Conservation (phyloP, 2,888 invertebrate species). For the Morpho achilles region DNA sequence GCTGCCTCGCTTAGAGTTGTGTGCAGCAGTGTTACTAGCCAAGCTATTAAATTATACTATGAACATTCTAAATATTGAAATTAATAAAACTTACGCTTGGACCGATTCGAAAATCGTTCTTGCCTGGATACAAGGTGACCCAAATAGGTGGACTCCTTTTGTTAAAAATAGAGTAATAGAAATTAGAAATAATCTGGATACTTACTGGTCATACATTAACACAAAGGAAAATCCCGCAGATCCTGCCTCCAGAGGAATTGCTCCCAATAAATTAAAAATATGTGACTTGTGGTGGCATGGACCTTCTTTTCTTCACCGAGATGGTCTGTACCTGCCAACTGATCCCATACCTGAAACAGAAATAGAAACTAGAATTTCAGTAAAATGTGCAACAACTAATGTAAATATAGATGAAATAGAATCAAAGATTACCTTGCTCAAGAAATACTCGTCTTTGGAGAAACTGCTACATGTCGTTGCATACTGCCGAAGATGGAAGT, state of each 20-base stretch:
- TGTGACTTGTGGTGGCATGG: background rate
- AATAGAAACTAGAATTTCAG: background rate
- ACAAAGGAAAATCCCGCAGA: background rate
- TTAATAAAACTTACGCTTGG: no score
- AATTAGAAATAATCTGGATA: background rate
- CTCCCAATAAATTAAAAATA: background rate
- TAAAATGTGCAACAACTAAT: no score
- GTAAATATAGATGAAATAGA: background rate
- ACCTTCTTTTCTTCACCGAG: background rate
- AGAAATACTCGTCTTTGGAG: background rate
- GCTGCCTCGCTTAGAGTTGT: no score
- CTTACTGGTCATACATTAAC: background rate
- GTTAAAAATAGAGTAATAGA: background rate
- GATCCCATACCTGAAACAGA: background rate
- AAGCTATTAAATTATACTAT: no score
- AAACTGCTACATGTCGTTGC: no score
- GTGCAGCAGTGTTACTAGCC: no score
- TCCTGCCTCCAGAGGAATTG: background rate
- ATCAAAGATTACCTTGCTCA: background rate
- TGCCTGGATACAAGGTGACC: no score
- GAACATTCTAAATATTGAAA: no score
- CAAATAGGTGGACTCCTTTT: no score
- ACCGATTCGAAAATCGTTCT: no score
- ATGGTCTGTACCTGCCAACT: background rate
- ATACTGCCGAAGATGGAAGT: background rate